Evolutionary conservation across 2,113 vertebrate genomes (phyloP).

Genomic region (Gymnogyps californianus): DNA sequence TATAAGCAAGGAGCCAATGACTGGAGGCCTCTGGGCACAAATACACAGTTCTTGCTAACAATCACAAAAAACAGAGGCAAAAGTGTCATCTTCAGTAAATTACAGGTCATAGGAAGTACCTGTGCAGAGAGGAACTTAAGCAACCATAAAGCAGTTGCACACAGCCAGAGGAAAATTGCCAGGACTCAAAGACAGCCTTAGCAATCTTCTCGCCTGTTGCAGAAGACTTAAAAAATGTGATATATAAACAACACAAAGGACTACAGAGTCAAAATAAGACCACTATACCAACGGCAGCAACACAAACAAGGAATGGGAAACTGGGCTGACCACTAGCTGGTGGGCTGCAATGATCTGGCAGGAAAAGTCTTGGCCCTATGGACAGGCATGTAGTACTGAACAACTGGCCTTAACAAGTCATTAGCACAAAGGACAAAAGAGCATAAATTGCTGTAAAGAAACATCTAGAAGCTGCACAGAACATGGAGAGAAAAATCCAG

Average conservation of each 20-base stretch:
- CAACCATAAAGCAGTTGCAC: no score
- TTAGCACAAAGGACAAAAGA: neutral
- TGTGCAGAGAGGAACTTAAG: no score
- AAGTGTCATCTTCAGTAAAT: no score
- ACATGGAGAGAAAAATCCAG: neutral
- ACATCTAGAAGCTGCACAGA: neutral
- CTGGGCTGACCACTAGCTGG: accelerated
- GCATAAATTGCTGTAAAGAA: neutral
- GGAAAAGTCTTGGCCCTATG: neutral
- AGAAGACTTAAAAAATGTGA: no score
- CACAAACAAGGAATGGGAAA: neutral
- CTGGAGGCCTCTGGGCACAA: no score
- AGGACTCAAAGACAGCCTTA: no score
- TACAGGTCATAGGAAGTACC: no score
- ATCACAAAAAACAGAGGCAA: no score
- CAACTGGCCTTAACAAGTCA: neutral
- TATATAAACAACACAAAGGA: neutral
- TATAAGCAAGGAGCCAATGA: no score
- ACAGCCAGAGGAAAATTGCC: no score
- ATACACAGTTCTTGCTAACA: no score
- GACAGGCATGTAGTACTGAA: neutral
- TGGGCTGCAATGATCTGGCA: neutral
- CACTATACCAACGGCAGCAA: neutral
- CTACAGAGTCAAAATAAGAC: neutral
- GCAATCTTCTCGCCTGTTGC: no score